These are phyloP conservation scores for Steinernema feltiae DNA, from an alignment of 1,140 invertebrate genomes.

Conservation along the genomic window DNA sequence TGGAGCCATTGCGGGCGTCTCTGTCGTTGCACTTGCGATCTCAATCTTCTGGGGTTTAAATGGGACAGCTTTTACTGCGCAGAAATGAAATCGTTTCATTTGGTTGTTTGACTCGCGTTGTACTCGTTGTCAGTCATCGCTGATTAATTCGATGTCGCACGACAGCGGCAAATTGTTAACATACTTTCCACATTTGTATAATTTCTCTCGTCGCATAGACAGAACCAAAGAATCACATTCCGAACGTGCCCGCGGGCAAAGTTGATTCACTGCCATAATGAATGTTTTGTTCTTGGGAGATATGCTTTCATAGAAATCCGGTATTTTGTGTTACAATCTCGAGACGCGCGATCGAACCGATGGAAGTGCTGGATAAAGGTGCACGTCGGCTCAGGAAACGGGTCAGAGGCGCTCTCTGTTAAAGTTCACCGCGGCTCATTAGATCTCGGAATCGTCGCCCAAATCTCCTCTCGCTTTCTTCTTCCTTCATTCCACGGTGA, in stretches of 20 bases:
- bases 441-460: neutral
- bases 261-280: neutral
- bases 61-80: conserved; percentile 24
- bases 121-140: too few relatives aligned
- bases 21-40: conserved; percentile 27
- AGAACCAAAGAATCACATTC: neutral
- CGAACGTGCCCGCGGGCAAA: neutral
- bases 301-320: neutral
- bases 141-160: neutral
- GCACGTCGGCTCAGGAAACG: neutral
- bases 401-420: neutral
- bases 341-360: neutral
- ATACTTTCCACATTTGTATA: neutral
- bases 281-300: neutral
- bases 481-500: neutral
- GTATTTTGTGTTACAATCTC: conserved; percentile 2
- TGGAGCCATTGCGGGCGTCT: conserved; percentile 21
- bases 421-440: conserved; percentile 1
- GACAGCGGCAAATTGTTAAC: too few relatives aligned
- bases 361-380: conserved; percentile 2
- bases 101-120: neutral
- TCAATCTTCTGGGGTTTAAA: conserved; percentile 34
- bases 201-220: neutral
- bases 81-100: neutral
- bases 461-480: neutral